Evolutionary conservation across 2,113 vertebrate species (phyloP), one percentile per base, ranked within the genome.

Genomic region (Sebastes schlegelii): DNA sequence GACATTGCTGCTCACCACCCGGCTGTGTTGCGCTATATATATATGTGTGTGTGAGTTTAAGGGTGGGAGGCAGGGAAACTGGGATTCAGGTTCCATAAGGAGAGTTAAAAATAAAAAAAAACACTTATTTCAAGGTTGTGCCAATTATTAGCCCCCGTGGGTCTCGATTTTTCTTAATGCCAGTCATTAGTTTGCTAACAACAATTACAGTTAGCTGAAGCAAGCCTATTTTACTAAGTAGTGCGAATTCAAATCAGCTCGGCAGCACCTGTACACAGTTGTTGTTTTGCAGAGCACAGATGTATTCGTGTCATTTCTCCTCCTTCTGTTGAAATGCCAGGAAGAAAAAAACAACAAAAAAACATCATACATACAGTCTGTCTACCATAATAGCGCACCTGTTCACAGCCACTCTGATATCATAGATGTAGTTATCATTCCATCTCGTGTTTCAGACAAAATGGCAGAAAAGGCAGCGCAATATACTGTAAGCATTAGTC

Each of bases 381-480:
- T 90, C 88, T 80, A 8, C 80, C 79, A 88, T 92, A 80, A 93
- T 87, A 75, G 75, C 19, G 40, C 92, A 94, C 85, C 92, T 94
- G 92, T 78, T 92, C 86, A 13, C 79, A 82, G 82, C 43, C 16
- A 82, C 79, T 84, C 83, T 84, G 85, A 89, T 90, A 88, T 87
- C 85, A 90, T 69, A 83, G 85, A 86, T 68, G 85, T 70, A 81
- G 84, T 90, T 88, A 92, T 86, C 84, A 61, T 79, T 82, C 70
- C 83, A 65, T 86, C 87, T 88, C 46, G 6, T 74, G 58, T 88
- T 86, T 79, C 83, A 66, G 55, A 80, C 48, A 80, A 86, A 85
- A 82, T 69, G 65, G 69, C 66, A 78, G 77, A 55, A 60, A 72
- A 89, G 54, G 64, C 67, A 71, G 49, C 9, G 19, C 8, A 82